These are phyloP conservation scores for Magallana ariakensis DNA, from an alignment of 1,140 invertebrate genomes.

Conservation along the genomic window DNA sequence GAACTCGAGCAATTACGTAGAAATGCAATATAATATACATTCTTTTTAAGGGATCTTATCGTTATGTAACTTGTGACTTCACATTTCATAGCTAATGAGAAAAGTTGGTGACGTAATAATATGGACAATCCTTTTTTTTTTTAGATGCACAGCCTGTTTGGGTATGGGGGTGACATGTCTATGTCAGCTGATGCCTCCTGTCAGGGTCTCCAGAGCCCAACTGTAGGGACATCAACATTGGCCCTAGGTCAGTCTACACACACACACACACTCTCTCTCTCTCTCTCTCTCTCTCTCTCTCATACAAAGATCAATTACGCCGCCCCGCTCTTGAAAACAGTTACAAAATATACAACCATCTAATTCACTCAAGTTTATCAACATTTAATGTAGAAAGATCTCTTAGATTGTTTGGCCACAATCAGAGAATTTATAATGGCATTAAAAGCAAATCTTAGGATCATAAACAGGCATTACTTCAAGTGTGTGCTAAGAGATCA, in stretches of 20 bases:
- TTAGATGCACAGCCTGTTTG: constrained; percentile 68
- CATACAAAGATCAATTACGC: not conserved
- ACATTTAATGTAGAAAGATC: not conserved
- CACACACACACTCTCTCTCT: not conserved
- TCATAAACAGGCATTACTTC: not conserved
- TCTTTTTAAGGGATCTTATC: not conserved
- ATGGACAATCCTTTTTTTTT: not conserved
- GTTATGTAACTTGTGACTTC: not conserved
- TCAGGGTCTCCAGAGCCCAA: constrained; percentile 63
- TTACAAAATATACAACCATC: not conserved
- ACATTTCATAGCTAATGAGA: not conserved
- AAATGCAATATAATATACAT: not conserved
- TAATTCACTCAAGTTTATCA: not conserved
- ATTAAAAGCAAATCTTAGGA: not conserved
- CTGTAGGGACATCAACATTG: constrained; percentile 62
- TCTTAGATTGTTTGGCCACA: not conserved
- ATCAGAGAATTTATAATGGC: not conserved
- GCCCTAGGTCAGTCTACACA: constrained; percentile 47
- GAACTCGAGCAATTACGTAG: not conserved
- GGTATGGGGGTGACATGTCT: constrained; percentile 62
- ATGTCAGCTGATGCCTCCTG: constrained; percentile 71
- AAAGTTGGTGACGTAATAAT: not conserved
- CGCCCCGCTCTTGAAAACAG: not conserved
- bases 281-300: not conserved
- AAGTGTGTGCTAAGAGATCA: constrained; percentile 3